Percentiles rank a stretch among this genome's conserved stretches.
Evolutionary conservation across 2,888 invertebrate genomes (phyloP).

Genomic region (Oscheius sp.): DNA sequence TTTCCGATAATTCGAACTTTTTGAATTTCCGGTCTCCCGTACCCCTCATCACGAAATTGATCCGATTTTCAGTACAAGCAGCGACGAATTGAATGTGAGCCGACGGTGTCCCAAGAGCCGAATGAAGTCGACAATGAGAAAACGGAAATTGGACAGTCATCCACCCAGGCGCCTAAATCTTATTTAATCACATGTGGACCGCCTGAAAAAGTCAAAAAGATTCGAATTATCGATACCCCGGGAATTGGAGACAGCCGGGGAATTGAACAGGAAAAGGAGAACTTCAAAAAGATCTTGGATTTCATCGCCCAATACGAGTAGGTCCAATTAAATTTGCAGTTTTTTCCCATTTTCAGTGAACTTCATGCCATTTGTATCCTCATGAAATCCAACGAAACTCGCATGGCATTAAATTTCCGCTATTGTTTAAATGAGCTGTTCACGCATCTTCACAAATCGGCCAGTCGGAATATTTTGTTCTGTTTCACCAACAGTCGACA

Average conservation of each 20-base stretch:
- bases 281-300: background rate
- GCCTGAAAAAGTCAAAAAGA: constrained; percentile 1
- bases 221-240: constrained; percentile 24
- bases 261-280: constrained; percentile 3
- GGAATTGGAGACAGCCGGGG: constrained; percentile 22
- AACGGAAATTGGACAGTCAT: constrained; percentile 9
- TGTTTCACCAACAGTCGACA: constrained; percentile 57
- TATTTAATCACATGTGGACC: background rate
- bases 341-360: constrained; percentile 22
- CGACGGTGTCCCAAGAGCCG: background rate
- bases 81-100: background rate
- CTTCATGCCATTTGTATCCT: constrained; percentile 56
- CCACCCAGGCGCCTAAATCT: constrained; percentile 3
- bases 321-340: too few species aligned
- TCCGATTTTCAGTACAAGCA: background rate
- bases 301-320: constrained; percentile 26
- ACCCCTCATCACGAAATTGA: too few species aligned
- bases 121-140: background rate
- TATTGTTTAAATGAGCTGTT: constrained; percentile 64
- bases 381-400: constrained; percentile 50
- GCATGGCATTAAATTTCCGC: constrained; percentile 45
- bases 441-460: constrained; percentile 53
- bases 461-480: constrained; percentile 60
- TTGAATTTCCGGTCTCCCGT: too few species aligned
- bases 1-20: too few species aligned